These are phyloP conservation scores for Oryzias dopingdopingensis DNA, from an alignment of 2,797 vertebrate species.

Conservation along the genomic window DNA sequence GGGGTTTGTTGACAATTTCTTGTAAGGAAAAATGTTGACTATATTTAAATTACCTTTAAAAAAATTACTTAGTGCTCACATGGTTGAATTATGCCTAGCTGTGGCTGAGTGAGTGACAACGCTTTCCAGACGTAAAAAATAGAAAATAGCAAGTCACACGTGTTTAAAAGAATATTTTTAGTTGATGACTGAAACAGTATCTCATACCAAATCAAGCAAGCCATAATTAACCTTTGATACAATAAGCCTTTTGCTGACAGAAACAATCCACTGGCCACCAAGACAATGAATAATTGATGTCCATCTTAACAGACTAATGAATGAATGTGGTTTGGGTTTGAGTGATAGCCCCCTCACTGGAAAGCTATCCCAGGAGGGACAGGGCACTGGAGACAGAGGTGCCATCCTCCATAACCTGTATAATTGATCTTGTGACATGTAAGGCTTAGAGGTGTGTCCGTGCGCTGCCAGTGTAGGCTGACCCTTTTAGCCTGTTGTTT, in stretches of 20 bases:
- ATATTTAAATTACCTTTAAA: no score
- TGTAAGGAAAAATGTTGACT: conserved; percentile 17
- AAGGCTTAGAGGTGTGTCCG: conserved; percentile 70
- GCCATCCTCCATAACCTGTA: conserved; percentile 78
- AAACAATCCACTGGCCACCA: conserved; percentile 75
- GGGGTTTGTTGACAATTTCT: conserved; percentile 46
- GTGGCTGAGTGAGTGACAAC: no score
- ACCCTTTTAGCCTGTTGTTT: conserved; percentile 72
- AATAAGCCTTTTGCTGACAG: conserved; percentile 69
- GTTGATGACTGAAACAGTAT: conserved; percentile 28
- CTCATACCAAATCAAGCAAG: conserved; percentile 50
- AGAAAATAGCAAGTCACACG: no score
- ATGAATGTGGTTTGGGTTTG: conserved; percentile 79
- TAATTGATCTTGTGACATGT: conserved; percentile 84
- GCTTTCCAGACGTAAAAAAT: no score
- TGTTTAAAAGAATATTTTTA: background rate
- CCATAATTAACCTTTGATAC: conserved; percentile 73
- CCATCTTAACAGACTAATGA: conserved; percentile 78
- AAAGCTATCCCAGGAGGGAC: conserved; percentile 74
- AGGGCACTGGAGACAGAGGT: conserved; percentile 72
- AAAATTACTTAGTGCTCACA: no score
- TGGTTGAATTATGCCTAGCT: no score
- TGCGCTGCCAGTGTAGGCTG: conserved; percentile 57
- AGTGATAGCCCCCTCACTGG: conserved; percentile 76
- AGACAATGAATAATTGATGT: conserved; percentile 81